Base-by-base conservation (phyloP, 2,888 invertebrate species). In the Ryuthela nishihirai region DNA sequence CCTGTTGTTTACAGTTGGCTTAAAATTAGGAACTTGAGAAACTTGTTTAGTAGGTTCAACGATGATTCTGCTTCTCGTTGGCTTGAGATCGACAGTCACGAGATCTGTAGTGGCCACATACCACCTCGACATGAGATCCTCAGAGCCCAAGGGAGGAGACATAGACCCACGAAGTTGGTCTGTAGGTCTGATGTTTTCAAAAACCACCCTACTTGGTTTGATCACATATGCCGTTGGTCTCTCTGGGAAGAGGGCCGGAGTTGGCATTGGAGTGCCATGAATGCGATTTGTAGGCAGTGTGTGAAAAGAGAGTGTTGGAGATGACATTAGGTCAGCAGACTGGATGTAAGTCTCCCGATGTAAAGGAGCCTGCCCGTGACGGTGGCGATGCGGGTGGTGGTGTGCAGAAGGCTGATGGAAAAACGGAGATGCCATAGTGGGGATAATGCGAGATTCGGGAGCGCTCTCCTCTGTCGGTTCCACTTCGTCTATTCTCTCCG, bases 1-100 rank as follows among this genome's bases (percentile, higher is more conserved):
- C 64, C 88, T 82, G 68, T 82, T 84, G 65, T 84, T 84, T 62
- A 88, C 83, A 4, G 81, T 80, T 0, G 90, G 90, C 12, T 84
- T 81, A 55, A 68, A 71, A 64, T 79, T 79, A 5, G 76, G 78
- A 69, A 81, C 81, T 55, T 77, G 76, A 0, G 78, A 78, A 68
- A 60, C 45, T 5, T 25, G 25, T 35, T 32, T 52, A 3, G 54
- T 55, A 9, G 63, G 60, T 18, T 58, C 55, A 18, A 48, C 54
- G 7, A 48, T 39, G 2, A 15, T n/a, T 20, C 45, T 23, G 21
- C 49, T 54, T 20, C 45, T 42, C 23, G 52, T 56, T 5, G 62
- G 47, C 21, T 25, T 29, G 7, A 55, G 55, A 42, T 54, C 60
- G 4, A 17, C 21, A 2, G 62, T 52, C n/a, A 54, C 23, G 20